Conservation (phyloP, 2,888 invertebrate genomes). For the Tuberolachnus salignus region DNA sequence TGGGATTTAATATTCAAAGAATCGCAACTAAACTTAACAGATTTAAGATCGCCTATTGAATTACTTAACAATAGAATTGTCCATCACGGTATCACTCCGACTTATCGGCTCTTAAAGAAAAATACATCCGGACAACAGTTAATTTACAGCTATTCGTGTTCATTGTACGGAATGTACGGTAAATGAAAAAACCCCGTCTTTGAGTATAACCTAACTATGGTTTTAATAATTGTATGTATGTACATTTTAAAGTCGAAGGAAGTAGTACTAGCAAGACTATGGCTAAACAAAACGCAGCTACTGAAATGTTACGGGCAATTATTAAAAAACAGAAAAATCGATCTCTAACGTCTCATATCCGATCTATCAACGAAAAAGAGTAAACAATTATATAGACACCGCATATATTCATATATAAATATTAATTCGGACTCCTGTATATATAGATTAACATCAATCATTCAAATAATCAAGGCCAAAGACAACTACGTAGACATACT, state of each 20-base stretch:
- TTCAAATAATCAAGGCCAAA: not conserved
- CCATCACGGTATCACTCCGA: not conserved
- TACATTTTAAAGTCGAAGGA: constrained; percentile 22
- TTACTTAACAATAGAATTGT: constrained; percentile 16
- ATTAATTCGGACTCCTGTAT: not conserved
- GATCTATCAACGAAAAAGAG: not conserved
- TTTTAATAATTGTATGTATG: not conserved
- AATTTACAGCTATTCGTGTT: constrained; percentile 28
- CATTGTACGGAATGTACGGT: constrained; percentile 49
- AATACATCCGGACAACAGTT: not conserved
- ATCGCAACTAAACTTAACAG: not conserved
- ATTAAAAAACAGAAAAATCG: constrained; percentile 18
- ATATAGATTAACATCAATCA: not conserved
- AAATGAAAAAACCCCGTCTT: not conserved
- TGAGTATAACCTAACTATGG: too few relatives aligned
- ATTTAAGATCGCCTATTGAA: constrained; percentile 24
- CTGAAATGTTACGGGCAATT: constrained; percentile 25
- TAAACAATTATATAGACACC: not conserved
- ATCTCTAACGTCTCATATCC: constrained; percentile 21
- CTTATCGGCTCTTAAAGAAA: constrained; percentile 1
- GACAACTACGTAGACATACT: not conserved
- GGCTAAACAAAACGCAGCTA: constrained; percentile 19
- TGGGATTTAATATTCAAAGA: constrained; percentile 4
- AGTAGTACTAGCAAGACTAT: not conserved
- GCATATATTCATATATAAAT: not conserved